These are phyloP conservation scores for Brachionus sp. DNA, from an alignment of 1,140 invertebrate species.

Conservation along the genomic window DNA sequence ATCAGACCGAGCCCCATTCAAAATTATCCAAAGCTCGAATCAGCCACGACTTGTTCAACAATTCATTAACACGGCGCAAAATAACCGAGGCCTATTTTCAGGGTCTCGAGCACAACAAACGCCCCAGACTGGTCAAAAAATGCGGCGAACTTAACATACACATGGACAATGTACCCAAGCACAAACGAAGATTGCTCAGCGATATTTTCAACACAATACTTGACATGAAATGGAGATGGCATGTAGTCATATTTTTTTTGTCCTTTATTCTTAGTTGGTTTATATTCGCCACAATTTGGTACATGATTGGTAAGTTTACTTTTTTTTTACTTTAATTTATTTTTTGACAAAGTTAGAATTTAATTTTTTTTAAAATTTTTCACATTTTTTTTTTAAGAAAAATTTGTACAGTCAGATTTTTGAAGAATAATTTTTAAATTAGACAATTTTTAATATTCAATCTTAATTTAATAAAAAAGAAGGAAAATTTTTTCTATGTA, in stretches of 20 bases:
- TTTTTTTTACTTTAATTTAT: too few species aligned
- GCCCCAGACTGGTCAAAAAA: constrained; percentile 25
- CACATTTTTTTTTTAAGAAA: too few species aligned
- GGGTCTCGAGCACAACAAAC: constrained; percentile 15
- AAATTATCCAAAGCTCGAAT: background rate
- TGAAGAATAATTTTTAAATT: too few species aligned
- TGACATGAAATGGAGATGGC: constrained; percentile 39
- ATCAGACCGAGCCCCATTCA: background rate
- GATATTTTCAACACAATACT: constrained; percentile 77
- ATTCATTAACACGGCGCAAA: background rate
- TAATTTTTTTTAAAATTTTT: too few species aligned
- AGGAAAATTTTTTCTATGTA: too few species aligned
- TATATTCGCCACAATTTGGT: constrained; percentile 44
- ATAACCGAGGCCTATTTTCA: constrained; percentile 9
- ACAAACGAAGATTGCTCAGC: constrained; percentile 58
- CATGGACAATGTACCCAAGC: constrained; percentile 56
- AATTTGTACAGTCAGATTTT: too few species aligned
- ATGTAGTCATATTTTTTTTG: constrained; percentile 21
- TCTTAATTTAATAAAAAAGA: too few species aligned
- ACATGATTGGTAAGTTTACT: background rate
- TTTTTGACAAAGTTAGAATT: too few species aligned
- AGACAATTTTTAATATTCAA: too few species aligned
- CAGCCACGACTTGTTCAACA: background rate
- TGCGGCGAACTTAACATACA: constrained; percentile 38
- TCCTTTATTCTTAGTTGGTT: constrained; percentile 42